Evolutionary conservation across 2,888 invertebrate genomes (phyloP).

Genomic region (Orthosia gothica): DNA sequence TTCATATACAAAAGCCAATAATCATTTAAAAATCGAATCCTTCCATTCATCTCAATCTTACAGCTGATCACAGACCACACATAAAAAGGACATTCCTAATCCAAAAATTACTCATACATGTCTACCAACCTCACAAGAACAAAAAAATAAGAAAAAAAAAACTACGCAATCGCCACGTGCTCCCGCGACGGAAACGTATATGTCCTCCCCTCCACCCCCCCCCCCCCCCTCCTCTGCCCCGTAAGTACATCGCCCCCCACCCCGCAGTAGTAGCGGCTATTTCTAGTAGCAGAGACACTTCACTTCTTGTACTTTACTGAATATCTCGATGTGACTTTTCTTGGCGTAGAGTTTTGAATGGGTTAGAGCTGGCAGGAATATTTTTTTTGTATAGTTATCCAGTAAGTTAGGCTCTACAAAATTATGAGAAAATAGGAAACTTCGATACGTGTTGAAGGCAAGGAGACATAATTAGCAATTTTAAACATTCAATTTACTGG

Average conservation of each 20-base stretch:
- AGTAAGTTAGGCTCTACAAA: too few species aligned
- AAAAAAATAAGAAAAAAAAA: constrained; percentile 74
- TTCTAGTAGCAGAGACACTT: constrained; percentile 87
- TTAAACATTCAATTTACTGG: too few species aligned
- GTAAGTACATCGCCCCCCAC: constrained; percentile 62
- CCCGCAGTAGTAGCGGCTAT: constrained; percentile 80
- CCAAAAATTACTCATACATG: constrained; percentile 59
- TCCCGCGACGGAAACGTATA: constrained; percentile 80
- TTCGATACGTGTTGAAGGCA: too few species aligned
- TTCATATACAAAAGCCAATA: neutral
- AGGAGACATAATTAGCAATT: too few species aligned
- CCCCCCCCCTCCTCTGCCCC: constrained; percentile 38
- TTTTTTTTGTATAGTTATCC: neutral
- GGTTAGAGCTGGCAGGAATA: constrained; percentile 53
- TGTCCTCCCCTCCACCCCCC: constrained; percentile 43
- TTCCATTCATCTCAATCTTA: constrained; percentile 9
- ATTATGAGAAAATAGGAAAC: too few species aligned
- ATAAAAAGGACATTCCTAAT: constrained; percentile 55
- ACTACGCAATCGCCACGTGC: constrained; percentile 81
- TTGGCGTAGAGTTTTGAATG: constrained; percentile 70
- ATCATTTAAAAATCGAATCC: neutral
- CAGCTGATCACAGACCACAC: constrained; percentile 28
- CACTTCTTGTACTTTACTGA: constrained; percentile 83
- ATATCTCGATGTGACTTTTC: constrained; percentile 82
- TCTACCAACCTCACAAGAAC: constrained; percentile 51